phyloP scores from a whole-genome alignment of 37 sponge, comb jelly and placozoan species.

The Dysidea cf. avara region DNA sequence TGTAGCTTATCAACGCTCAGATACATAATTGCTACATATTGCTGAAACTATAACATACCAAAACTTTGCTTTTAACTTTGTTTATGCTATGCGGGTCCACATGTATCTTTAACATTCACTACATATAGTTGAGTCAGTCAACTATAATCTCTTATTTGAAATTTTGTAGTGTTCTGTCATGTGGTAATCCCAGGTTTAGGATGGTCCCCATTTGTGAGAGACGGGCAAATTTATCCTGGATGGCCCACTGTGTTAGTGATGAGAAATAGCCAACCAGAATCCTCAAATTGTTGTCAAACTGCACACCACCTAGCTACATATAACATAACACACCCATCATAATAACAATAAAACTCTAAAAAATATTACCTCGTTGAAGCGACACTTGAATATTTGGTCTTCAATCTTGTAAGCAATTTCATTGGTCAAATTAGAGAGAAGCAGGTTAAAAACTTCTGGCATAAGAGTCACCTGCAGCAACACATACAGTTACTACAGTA shows the following conservation, averaged over 20 bases:
- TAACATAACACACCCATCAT: neutral
- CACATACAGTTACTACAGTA: no score
- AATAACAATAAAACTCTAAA: neutral
- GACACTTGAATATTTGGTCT: constrained; percentile 38
- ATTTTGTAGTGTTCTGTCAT: no score
- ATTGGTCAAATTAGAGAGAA: constrained; percentile 6
- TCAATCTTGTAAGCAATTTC: constrained; percentile 35
- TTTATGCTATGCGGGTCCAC: no score
- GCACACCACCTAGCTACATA: constrained; percentile 80
- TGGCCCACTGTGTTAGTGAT: constrained; percentile 67
- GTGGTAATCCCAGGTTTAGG: constrained; percentile 64
- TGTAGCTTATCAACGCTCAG: no score
- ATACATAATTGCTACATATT: no score
- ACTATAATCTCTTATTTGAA: no score
- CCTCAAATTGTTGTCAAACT: constrained; percentile 77
- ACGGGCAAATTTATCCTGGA: constrained; percentile 84
- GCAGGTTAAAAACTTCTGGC: constrained; percentile 31
- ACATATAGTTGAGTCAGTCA: no score
- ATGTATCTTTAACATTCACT: no score
- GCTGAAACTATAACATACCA: no score
- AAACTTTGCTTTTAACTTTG: no score
- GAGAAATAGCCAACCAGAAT: constrained; percentile 58
- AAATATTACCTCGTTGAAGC: constrained; percentile 70
- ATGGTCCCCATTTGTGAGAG: constrained; percentile 72
- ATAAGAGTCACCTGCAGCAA: constrained; percentile 18